Evolutionary conservation across 2,797 vertebrate genomes (phyloP).

Genomic region (Anomalospiza imberbis): DNA sequence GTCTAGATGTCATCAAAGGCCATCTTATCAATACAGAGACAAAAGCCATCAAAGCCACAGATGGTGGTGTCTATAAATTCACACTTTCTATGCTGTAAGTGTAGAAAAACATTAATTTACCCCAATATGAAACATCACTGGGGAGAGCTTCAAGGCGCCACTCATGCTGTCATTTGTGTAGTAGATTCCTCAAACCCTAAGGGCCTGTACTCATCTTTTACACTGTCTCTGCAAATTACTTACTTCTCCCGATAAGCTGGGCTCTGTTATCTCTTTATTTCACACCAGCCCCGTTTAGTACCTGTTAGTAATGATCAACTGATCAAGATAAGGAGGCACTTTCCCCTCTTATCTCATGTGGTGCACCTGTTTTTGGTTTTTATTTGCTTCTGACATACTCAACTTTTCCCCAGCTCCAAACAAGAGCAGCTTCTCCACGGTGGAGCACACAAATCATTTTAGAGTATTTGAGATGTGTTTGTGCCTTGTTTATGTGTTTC

Average conservation of each 20-base stretch:
- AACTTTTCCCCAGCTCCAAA: background rate
- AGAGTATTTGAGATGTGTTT: background rate
- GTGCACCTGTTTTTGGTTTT: background rate
- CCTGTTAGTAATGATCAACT: background rate
- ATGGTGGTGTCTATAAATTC: background rate
- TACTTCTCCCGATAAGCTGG: background rate
- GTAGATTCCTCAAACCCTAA: background rate
- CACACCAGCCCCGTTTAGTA: background rate
- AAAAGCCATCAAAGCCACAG: background rate
- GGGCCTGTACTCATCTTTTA: background rate
- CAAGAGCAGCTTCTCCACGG: background rate
- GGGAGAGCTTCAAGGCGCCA: background rate
- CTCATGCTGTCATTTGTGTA: background rate
- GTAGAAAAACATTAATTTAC: background rate
- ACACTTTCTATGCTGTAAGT: background rate
- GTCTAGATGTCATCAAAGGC: slow-evolving; percentile 92
- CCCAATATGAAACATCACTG: background rate
- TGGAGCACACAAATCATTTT: background rate
- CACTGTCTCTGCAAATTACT: background rate
- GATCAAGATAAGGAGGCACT: background rate
- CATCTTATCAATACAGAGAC: slow-evolving; percentile 82
- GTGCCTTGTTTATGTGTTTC: background rate
- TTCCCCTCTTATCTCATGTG: background rate
- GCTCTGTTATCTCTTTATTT: background rate
- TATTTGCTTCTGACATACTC: background rate